Conservation (phyloP, 2,888 invertebrate species). For the Torymus aiolomorphi region DNA sequence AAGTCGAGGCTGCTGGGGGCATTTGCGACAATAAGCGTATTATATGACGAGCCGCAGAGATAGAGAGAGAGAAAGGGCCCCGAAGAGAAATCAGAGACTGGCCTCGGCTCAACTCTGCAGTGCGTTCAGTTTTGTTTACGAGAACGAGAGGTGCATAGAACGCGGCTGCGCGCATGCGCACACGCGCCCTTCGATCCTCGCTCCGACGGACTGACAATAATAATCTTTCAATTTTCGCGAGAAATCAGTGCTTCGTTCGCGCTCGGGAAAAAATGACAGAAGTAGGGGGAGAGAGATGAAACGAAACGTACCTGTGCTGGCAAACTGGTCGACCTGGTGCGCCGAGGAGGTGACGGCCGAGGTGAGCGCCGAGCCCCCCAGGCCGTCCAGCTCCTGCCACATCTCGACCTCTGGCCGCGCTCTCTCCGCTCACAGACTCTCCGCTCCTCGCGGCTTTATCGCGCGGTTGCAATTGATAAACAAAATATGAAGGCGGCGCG, state of each 20-base stretch:
- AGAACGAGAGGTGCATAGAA: constrained; percentile 12
- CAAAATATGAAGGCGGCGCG: constrained; percentile 38
- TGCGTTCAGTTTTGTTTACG: constrained; percentile 46
- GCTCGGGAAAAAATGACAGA: background rate
- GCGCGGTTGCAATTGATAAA: background rate
- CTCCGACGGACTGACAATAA: background rate
- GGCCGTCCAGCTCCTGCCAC: constrained; percentile 73
- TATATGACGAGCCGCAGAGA: background rate
- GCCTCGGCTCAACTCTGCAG: constrained; percentile 11
- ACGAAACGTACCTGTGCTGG: constrained; percentile 68
- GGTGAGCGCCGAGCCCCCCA: constrained; percentile 68
- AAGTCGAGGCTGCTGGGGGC: too few species aligned
- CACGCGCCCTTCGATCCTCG: constrained; percentile 27
- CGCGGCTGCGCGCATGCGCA: constrained; percentile 45
- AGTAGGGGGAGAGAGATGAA: background rate
- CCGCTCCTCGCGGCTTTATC: too few species aligned
- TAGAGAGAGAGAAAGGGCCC: constrained; percentile 8
- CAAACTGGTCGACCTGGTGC: constrained; percentile 73
- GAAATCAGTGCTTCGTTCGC: too few species aligned
- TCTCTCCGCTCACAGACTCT: background rate
- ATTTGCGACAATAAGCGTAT: background rate
- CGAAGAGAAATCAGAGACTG: constrained; percentile 13
- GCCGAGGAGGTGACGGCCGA: constrained; percentile 70
- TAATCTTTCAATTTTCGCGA: too few species aligned
- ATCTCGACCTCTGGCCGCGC: constrained; percentile 63